phyloP scores from a whole-genome alignment of 53 echinoderm and acorn worm species.

The Astropecten irregularis region DNA sequence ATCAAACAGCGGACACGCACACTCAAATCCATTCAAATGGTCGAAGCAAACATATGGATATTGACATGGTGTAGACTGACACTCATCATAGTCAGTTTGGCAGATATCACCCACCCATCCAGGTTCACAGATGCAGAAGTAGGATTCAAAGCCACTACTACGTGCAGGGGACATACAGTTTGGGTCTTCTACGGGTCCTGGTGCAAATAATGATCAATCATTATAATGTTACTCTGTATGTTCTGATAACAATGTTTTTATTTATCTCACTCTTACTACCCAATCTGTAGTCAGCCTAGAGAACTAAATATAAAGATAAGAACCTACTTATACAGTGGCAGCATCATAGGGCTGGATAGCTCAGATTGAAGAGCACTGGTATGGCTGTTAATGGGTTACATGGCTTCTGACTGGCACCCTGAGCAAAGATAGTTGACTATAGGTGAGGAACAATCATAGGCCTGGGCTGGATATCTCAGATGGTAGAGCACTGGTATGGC shows the following conservation, averaged over 20 bases:
- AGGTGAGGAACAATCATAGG: too few relatives aligned
- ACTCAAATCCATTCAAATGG: slow-evolving; percentile 12
- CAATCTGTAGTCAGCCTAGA: background rate
- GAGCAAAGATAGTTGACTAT: background rate
- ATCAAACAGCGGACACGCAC: slow-evolving; percentile 13
- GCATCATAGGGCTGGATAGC: too few relatives aligned
- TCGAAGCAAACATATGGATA: slow-evolving; percentile 29
- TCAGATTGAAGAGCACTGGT: background rate
- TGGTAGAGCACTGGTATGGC: too few relatives aligned
- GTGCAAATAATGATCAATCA: background rate
- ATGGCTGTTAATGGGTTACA: background rate
- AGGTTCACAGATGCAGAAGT: slow-evolving; percentile 33
- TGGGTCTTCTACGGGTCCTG: slow-evolving; percentile 36
- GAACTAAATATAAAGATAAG: background rate
- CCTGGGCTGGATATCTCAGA: too few relatives aligned
- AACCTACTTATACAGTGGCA: background rate
- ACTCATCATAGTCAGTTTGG: too few relatives aligned
- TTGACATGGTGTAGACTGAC: slow-evolving; percentile 33
- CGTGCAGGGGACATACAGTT: slow-evolving; percentile 30
- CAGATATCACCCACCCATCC: slow-evolving; percentile 56
- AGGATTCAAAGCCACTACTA: slow-evolving; percentile 39
- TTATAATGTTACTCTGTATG: background rate
- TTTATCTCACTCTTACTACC: background rate
- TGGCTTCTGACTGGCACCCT: too few relatives aligned
- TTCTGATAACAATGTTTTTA: background rate